Conservation (phyloP, 1,140 invertebrate species). For the Hycleus phaleratus region DNA sequence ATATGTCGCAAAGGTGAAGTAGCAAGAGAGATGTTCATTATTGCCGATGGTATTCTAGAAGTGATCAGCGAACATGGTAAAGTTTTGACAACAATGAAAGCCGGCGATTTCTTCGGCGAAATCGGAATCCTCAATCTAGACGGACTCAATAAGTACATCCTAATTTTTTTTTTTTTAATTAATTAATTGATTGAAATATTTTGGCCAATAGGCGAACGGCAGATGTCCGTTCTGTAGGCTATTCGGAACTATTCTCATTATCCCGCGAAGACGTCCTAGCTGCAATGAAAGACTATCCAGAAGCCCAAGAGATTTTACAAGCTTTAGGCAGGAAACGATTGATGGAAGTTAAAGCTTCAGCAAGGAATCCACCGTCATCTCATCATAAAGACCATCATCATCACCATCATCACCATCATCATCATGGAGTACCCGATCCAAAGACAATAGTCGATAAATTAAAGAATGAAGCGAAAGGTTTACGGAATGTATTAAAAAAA, state of each 20-base stretch:
- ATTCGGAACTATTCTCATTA: slow-evolving; percentile 90
- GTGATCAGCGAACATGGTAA: slow-evolving; percentile 89
- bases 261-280: slow-evolving; percentile 90
- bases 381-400: slow-evolving; percentile 29
- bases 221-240: slow-evolving; percentile 91
- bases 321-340: slow-evolving; percentile 76
- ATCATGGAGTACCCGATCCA: slow-evolving; percentile 14
- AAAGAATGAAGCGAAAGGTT: slow-evolving; percentile 61
- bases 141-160: slow-evolving; percentile 85
- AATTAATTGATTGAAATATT: neutral
- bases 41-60: slow-evolving; percentile 93
- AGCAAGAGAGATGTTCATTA: slow-evolving; percentile 96
- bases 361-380: slow-evolving; percentile 40
- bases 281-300: slow-evolving; percentile 94
- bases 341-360: slow-evolving; percentile 63
- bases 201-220: slow-evolving; percentile 70
- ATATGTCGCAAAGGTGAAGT: slow-evolving; percentile 82
- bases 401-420: slow-evolving; percentile 3
- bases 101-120: slow-evolving; percentile 96
- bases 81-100: slow-evolving; percentile 92
- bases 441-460: slow-evolving; percentile 74
- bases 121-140: slow-evolving; percentile 95
- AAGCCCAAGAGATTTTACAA: slow-evolving; percentile 89
- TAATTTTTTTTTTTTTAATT: neutral
- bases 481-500: slow-evolving; percentile 49